Evolutionary conservation across 2,888 invertebrate species (phyloP).

Genomic region (Trisateles emortualis): DNA sequence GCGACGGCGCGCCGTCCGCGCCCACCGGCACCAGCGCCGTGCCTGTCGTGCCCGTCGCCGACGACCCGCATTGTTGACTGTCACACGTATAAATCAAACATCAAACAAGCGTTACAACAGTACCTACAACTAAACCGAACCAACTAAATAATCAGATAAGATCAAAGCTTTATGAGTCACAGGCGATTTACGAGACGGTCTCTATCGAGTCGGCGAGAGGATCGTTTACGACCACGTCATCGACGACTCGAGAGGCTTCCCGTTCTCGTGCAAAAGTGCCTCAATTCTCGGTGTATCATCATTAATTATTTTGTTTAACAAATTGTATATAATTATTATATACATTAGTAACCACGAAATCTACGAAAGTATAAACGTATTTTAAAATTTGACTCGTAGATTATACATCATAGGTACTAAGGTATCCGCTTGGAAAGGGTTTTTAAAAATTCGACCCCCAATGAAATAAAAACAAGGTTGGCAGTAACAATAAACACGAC

Average conservation of each 20-base stretch:
- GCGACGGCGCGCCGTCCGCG: conserved; percentile 89
- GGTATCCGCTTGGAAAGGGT: no score
- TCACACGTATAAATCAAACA: conserved; percentile 30
- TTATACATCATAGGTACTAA: no score
- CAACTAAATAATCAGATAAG: conserved; percentile 74
- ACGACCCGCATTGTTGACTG: conserved; percentile 81
- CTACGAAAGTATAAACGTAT: no score
- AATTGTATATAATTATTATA: not conserved
- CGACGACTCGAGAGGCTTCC: conserved; percentile 65
- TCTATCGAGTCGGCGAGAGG: conserved; percentile 71
- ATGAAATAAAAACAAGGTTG: no score
- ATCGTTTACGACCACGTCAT: conserved; percentile 62
- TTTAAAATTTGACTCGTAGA: no score
- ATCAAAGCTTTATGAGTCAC: conserved; percentile 84
- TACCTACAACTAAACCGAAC: not conserved
- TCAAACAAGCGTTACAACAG: not conserved
- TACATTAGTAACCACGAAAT: no score
- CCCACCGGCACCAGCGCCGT: conserved; percentile 83
- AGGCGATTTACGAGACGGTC: conserved; percentile 59
- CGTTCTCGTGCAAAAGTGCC: conserved; percentile 55
- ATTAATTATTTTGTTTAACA: conserved; percentile 46
- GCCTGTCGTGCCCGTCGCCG: conserved; percentile 75
- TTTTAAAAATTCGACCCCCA: no score
- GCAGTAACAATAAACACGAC: no score
- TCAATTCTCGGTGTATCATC: conserved; percentile 89